Conservation (phyloP, 2,888 invertebrate genomes). For the Nematopogon swammerdamellus region DNA sequence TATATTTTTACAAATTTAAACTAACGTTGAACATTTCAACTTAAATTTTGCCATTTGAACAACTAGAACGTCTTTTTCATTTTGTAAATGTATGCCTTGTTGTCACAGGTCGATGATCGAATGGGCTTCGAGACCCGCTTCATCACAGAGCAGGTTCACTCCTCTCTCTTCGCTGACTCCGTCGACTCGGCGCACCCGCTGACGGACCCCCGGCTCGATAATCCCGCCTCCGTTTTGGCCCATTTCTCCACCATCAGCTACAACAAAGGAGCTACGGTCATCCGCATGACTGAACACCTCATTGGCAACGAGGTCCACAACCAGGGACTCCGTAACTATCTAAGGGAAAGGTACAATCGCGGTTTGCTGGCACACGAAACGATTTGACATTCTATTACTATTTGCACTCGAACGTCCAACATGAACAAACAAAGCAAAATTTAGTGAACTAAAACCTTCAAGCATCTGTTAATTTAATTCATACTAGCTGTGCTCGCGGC, state of each 20-base stretch:
- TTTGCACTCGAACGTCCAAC: no score
- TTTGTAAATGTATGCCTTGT: no score
- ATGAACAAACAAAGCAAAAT: no score
- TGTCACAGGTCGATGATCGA: conserved; percentile 52
- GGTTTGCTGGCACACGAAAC: no score
- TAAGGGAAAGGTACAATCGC: conserved; percentile 49
- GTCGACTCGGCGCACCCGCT: conserved; percentile 55
- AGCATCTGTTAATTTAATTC: no score
- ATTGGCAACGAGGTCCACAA: conserved; percentile 52
- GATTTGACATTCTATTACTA: no score
- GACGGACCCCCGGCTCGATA: conserved; percentile 49
- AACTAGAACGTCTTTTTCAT: no score
- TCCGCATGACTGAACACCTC: conserved; percentile 67
- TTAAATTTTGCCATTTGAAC: no score
- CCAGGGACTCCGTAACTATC: conserved; percentile 53
- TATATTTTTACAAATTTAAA: no score
- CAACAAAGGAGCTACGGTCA: conserved; percentile 62
- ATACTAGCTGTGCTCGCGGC: no score
- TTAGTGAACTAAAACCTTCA: no score
- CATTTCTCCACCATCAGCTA: conserved; percentile 69
- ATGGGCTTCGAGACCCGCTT: conserved; percentile 70
- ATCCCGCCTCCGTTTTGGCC: conserved; percentile 52
- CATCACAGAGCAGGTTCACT: conserved; percentile 65
- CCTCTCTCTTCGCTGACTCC: conserved; percentile 60
- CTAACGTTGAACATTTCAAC: no score